Conservation (phyloP, 2,797 vertebrate genomes). For the Platalea minor region DNA sequence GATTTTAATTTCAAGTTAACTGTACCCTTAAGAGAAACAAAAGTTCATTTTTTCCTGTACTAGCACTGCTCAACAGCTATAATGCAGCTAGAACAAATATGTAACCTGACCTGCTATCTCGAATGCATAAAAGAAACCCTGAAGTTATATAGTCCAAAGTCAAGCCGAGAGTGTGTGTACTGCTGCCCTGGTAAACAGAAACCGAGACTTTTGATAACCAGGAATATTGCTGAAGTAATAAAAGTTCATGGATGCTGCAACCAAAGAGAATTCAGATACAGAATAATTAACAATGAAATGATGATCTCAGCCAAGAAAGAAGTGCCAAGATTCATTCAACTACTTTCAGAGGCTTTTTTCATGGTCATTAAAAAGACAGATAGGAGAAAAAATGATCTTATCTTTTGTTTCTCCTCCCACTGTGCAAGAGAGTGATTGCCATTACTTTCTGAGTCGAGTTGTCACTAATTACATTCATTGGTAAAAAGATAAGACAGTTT, state of each 20-base stretch:
- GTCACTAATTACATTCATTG: neutral
- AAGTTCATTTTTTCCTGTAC: neutral
- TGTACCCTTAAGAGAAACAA: neutral
- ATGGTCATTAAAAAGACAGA: constrained; percentile 24
- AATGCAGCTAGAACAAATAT: neutral
- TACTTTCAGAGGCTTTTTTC: constrained; percentile 42
- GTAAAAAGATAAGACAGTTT: constrained; percentile 8
- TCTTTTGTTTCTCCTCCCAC: constrained; percentile 29
- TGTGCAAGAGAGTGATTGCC: neutral
- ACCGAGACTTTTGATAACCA: neutral
- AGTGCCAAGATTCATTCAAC: constrained; percentile 34
- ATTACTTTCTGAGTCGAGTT: neutral
- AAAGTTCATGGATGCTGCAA: neutral
- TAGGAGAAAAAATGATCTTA: neutral
- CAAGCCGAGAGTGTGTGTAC: neutral
- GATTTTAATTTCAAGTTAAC: constrained; percentile 1
- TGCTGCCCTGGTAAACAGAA: constrained; percentile 12
- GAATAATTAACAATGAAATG: constrained; percentile 54
- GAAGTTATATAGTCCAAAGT: neutral
- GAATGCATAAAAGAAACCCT: neutral
- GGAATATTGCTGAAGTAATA: neutral
- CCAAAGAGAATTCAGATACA: neutral
- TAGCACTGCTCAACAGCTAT: neutral
- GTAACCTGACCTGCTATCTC: neutral
- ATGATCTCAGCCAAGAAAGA: constrained; percentile 21